Evolutionary conservation across 2,888 invertebrate species (phyloP).

Genomic region (Athetis lepigone): DNA sequence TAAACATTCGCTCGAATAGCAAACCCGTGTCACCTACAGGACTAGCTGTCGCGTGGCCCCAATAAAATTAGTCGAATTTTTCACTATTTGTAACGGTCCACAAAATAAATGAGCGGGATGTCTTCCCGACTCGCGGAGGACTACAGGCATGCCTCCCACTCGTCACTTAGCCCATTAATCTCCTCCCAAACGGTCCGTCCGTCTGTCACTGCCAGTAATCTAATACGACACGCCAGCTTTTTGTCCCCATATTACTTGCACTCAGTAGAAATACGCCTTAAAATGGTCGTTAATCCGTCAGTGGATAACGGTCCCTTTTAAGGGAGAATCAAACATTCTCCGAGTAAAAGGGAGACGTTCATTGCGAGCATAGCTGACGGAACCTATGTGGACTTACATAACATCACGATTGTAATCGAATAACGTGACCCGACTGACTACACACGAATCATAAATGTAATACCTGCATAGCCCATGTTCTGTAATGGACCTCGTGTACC

Average conservation of each 20-base stretch:
- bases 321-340: conserved; percentile 78
- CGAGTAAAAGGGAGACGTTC: conserved; percentile 71
- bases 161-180: conserved; percentile 90
- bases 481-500: conserved; percentile 15
- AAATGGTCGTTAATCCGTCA: conserved; percentile 84
- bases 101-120: conserved; percentile 81
- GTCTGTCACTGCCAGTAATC: conserved; percentile 89
- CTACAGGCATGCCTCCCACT: conserved; percentile 81
- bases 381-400: conserved; percentile 57
- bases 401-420: conserved; percentile 50
- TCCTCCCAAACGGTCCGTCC: conserved; percentile 84
- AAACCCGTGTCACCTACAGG: conserved; percentile 25
- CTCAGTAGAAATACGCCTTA: conserved; percentile 83
- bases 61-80: conserved; percentile 82
- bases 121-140: conserved; percentile 75
- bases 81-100: conserved; percentile 79
- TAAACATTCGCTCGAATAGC: conserved; percentile 22
- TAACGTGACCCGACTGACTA: conserved; percentile 29
- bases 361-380: conserved; percentile 58
- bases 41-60: conserved; percentile 34
- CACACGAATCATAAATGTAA: conserved; percentile 28
- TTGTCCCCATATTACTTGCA: conserved; percentile 86
- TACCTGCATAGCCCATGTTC: conserved; percentile 33
- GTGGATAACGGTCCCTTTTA: conserved; percentile 78
- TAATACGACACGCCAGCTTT: conserved; percentile 90